Conservation (phyloP, 1,140 invertebrate species). For the Charaxes varanes region DNA sequence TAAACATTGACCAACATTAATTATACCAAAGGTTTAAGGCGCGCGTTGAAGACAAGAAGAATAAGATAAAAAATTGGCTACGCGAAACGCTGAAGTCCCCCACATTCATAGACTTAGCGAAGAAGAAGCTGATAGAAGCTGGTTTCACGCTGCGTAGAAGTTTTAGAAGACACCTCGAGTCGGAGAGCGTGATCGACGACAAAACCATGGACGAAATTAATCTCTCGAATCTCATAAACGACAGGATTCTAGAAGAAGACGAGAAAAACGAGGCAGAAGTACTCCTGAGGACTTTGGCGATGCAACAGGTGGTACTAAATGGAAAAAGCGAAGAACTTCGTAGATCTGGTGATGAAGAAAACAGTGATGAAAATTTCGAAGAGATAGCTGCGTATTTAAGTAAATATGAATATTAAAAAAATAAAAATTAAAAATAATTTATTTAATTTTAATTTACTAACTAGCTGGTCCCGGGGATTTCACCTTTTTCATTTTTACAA, state of each 20-base stretch:
- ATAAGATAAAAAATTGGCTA: conserved; percentile 61
- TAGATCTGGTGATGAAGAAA: not conserved
- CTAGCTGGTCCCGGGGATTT: no score
- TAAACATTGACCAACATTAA: no score
- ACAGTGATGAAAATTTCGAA: conserved; percentile 12
- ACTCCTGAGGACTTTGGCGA: conserved; percentile 36
- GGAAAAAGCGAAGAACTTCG: conserved; percentile 10
- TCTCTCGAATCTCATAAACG: conserved; percentile 41
- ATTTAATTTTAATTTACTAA: no score
- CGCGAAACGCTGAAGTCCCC: conserved; percentile 50
- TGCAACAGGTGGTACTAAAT: conserved; percentile 41
- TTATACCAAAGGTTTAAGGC: conserved; percentile 64
- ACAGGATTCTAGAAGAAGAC: conserved; percentile 38
- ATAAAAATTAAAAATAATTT: no score
- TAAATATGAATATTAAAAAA: no score
- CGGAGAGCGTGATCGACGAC: conserved; percentile 31
- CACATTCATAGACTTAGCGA: conserved; percentile 46
- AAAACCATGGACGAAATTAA: conserved; percentile 53
- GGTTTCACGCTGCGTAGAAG: conserved; percentile 33
- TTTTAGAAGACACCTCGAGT: conserved; percentile 16
- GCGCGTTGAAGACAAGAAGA: conserved; percentile 56
- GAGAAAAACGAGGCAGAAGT: conserved; percentile 40
- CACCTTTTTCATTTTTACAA: no score
- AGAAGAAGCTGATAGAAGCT: conserved; percentile 46
- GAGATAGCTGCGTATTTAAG: conserved; percentile 11